Evolutionary conservation across 1,140 invertebrate species (phyloP).

Genomic region (Phenacoccus solenopsis): DNA sequence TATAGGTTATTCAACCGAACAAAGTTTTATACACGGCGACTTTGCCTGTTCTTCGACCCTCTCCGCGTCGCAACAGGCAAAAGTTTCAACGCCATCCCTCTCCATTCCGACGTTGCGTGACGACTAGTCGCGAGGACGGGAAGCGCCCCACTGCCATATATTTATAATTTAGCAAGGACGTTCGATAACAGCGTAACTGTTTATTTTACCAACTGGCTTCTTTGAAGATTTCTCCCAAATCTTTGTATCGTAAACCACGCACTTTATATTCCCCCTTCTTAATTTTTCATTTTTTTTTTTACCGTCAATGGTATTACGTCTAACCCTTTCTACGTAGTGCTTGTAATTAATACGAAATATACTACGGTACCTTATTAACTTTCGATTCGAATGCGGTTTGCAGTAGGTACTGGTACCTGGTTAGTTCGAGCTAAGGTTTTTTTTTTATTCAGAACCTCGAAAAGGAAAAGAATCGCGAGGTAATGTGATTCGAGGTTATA

Average conservation of each 20-base stretch:
- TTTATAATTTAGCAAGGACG: constrained; percentile 14
- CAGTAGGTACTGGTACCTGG: not conserved
- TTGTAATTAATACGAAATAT: too few species aligned
- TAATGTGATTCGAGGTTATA: too few species aligned
- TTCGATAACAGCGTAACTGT: constrained; percentile 15
- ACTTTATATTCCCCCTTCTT: too few species aligned
- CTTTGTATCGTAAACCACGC: not conserved
- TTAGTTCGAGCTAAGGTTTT: not conserved
- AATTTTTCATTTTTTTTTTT: too few species aligned
- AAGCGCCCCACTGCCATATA: constrained; percentile 12
- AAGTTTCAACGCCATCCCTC: not conserved
- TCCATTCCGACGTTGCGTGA: not conserved
- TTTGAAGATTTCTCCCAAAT: constrained; percentile 2
- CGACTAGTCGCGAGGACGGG: constrained; percentile 4
- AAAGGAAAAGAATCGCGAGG: too few species aligned
- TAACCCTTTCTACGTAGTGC: too few species aligned
- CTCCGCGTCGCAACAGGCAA: not conserved
- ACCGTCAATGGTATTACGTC: too few species aligned
- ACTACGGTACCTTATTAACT: too few species aligned
- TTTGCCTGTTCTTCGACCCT: not conserved
- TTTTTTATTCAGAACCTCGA: too few species aligned
- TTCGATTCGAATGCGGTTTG: not conserved
- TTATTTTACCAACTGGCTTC: not conserved
- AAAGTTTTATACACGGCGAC: not conserved
- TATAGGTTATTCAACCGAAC: constrained; percentile 13